These are phyloP conservation scores for Forbesichthys papilliferus DNA, from an alignment of 2,113 vertebrate species.

Conservation along the genomic window DNA sequence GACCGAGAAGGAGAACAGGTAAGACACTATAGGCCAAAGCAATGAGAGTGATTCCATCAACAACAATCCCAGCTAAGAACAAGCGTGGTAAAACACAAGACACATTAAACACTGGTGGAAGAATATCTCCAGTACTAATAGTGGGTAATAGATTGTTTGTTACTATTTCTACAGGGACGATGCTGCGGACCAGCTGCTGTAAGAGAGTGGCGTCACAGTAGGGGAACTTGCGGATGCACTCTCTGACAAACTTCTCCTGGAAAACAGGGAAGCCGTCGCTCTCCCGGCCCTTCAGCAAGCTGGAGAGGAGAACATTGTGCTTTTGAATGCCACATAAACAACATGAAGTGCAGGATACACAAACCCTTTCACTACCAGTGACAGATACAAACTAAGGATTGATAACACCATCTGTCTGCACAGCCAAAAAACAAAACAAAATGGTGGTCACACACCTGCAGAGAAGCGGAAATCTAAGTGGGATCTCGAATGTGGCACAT, in stretches of 20 bases:
- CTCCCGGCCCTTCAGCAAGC: slow-evolving; percentile 90
- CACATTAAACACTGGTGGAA: too few relatives aligned
- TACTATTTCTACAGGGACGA: slow-evolving; percentile 96
- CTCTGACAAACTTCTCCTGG: slow-evolving; percentile 93
- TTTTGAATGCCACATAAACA: too few relatives aligned
- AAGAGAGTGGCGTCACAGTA: slow-evolving; percentile 93
- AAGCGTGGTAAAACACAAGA: too few relatives aligned
- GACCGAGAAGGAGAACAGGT: neutral
- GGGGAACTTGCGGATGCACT: slow-evolving; percentile 94
- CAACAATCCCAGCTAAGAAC: too few relatives aligned
- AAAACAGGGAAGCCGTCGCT: slow-evolving; percentile 89
- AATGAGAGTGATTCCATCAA: too few relatives aligned
- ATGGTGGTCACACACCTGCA: too few relatives aligned
- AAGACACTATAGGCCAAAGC: neutral
- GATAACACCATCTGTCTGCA: too few relatives aligned
- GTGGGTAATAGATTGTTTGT: slow-evolving; percentile 55
- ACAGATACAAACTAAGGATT: neutral
- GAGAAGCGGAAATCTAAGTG: too few relatives aligned
- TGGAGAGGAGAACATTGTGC: slow-evolving; percentile 39
- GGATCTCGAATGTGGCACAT: too few relatives aligned
- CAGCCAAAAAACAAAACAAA: too few relatives aligned
- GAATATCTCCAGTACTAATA: too few relatives aligned
- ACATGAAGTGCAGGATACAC: neutral
- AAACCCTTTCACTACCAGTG: neutral
- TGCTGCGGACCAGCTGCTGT: slow-evolving; percentile 96